Evolutionary conservation across 2,797 vertebrate genomes (phyloP).

Genomic region (Coranthus polyacanthus): DNA sequence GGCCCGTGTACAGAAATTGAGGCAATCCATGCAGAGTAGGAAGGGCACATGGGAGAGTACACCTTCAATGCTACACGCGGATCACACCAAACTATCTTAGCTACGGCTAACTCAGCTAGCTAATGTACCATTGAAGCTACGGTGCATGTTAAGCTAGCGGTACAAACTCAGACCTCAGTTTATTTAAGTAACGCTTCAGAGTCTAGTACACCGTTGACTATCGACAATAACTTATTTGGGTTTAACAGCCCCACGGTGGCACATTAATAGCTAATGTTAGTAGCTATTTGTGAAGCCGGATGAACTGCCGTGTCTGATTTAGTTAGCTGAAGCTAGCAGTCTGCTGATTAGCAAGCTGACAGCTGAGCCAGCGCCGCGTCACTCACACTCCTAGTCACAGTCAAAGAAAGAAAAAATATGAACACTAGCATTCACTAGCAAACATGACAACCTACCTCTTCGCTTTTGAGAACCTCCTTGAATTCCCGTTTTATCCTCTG

Average conservation of each 20-base stretch:
- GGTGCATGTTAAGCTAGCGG: slow-evolving; percentile 1
- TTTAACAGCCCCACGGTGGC: neutral
- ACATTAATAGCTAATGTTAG: neutral
- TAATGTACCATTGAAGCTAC: slow-evolving; percentile 17
- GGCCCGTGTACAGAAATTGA: neutral
- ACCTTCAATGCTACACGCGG: neutral
- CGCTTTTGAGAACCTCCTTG: slow-evolving; percentile 98
- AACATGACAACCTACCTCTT: slow-evolving; percentile 88
- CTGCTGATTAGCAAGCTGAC: slow-evolving; percentile 55
- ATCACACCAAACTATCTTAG: slow-evolving; percentile 28
- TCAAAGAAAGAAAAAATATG: slow-evolving; percentile 13
- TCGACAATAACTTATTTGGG: neutral
- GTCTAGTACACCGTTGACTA: neutral
- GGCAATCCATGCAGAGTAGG: neutral
- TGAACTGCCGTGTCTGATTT: slow-evolving; percentile 4
- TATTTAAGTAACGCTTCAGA: neutral
- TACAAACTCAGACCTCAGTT: neutral
- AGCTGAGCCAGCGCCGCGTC: slow-evolving; percentile 70
- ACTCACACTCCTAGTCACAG: slow-evolving; percentile 25
- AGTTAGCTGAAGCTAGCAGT: slow-evolving; percentile 64
- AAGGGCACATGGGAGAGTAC: neutral
- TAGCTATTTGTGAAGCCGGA: slow-evolving; percentile 1
- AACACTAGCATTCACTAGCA: neutral
- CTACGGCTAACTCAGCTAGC: slow-evolving; percentile 58
- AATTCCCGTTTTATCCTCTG: slow-evolving; percentile 99